phyloP scores from a whole-genome alignment of 2,888 invertebrate genomes.

The Drosophila leonis region DNA sequence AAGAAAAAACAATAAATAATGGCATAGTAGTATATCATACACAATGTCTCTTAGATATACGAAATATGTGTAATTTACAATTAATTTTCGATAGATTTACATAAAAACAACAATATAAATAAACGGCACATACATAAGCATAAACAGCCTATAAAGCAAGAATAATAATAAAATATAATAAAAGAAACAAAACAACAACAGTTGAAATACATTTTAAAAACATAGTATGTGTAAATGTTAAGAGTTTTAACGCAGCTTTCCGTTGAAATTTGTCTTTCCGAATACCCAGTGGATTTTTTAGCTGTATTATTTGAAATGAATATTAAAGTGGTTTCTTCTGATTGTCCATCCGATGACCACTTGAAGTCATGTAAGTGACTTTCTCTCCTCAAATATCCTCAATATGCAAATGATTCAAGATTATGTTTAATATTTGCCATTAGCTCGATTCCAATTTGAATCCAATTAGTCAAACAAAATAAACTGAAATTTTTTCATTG shows the following conservation, averaged over 20 bases:
- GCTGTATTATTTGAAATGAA: neutral
- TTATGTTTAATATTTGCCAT: neutral
- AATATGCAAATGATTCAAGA: neutral
- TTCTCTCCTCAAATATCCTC: neutral
- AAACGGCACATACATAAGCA: constrained; percentile 34
- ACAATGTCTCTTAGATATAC: constrained; percentile 23
- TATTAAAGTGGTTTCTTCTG: neutral
- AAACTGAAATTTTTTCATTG: neutral
- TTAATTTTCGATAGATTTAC: constrained; percentile 80
- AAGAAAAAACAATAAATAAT: constrained; percentile 23
- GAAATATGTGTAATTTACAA: constrained; percentile 43
- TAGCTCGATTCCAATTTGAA: neutral
- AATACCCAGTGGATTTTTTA: constrained; percentile 6
- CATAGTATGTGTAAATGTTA: constrained; percentile 22
- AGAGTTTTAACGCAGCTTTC: constrained; percentile 24
- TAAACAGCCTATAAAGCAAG: constrained; percentile 4
- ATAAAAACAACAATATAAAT: constrained; percentile 46
- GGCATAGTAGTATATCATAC: constrained; percentile 8
- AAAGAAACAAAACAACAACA: neutral
- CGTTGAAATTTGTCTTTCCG: constrained; percentile 12
- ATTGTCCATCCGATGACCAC: neutral
- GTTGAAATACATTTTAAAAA: constrained; percentile 4
- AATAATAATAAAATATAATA: constrained; percentile 1
- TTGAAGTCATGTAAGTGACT: neutral
- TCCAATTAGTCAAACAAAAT: neutral